A percentile compares a stretch with the other conserved stretches of the same genome.
phyloP scores from a whole-genome alignment of 2,888 invertebrate genomes.

The Apocheima hispidaria region DNA sequence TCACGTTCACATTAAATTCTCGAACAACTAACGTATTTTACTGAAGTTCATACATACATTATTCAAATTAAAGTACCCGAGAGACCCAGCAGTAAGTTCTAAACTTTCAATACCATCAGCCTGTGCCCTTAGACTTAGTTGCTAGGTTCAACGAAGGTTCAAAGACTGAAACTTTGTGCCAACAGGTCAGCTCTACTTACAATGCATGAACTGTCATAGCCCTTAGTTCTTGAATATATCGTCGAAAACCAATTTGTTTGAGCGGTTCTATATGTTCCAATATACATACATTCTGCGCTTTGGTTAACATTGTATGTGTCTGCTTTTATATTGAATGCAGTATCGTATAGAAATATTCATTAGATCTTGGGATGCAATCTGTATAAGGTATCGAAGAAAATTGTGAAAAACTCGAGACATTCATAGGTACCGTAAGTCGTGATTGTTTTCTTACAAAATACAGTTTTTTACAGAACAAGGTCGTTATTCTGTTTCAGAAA shows the following conservation, averaged over 20 bases:
- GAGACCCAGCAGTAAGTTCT: conserved; percentile 10
- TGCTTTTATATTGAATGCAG: conserved; percentile 14
- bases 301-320: conserved; percentile 19
- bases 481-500: too few species aligned
- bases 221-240: conserved; percentile 55
- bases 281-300: conserved; percentile 21
- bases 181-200: conserved; percentile 57
- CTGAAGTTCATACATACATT: conserved; percentile 25
- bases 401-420: conserved; percentile 12
- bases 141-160: conserved; percentile 1
- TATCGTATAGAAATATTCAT: conserved; percentile 19
- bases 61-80: conserved; percentile 31
- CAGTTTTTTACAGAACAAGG: background rate
- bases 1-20: conserved; percentile 9
- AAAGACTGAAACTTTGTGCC: conserved; percentile 34
- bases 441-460: background rate
- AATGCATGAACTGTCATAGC: conserved; percentile 60
- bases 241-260: conserved; percentile 58
- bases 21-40: conserved; percentile 10
- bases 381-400: conserved; percentile 5
- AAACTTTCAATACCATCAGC: conserved; percentile 15
- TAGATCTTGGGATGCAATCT: conserved; percentile 9
- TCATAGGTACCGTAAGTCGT: background rate
- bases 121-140: conserved; percentile 2
- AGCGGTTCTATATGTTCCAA: conserved; percentile 40